Percentiles rank a stretch among this genome's conserved stretches.
phyloP scores from a whole-genome alignment of 1,140 invertebrate species.

The Drosophila eugracilis region DNA sequence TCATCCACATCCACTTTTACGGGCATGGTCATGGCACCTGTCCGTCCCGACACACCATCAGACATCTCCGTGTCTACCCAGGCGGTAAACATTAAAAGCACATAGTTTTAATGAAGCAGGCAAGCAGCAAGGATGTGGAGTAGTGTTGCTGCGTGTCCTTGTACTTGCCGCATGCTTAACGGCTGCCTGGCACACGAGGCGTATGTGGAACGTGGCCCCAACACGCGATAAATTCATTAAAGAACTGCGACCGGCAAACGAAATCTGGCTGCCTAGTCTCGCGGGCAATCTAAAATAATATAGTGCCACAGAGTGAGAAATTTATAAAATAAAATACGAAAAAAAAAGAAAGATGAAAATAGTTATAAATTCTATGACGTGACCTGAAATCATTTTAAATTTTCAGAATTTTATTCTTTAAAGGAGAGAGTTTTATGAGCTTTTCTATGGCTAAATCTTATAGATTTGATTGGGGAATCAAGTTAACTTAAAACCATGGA shows the following conservation, averaged over 20 bases:
- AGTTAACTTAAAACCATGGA: not conserved
- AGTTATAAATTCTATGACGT: not conserved
- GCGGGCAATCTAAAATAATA: constrained; percentile 74
- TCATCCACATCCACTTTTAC: constrained; percentile 19
- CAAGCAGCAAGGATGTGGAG: constrained; percentile 22
- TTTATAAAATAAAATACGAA: no score
- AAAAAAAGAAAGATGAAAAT: not conserved
- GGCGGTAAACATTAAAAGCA: constrained; percentile 71
- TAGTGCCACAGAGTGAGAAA: constrained; percentile 40
- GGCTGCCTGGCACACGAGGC: constrained; percentile 56
- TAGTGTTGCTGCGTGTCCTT: constrained; percentile 64
- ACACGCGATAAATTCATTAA: constrained; percentile 83
- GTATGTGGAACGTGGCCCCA: constrained; percentile 76
- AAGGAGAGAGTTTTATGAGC: not conserved
- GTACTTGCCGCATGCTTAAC: constrained; percentile 41
- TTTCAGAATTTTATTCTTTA: not conserved
- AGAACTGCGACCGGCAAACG: constrained; percentile 55
- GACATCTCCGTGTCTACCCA: constrained; percentile 60
- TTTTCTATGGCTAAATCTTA: not conserved
- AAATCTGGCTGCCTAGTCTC: constrained; percentile 77
- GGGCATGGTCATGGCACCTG: constrained; percentile 64
- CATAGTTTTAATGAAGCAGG: constrained; percentile 72
- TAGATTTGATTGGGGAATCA: no score
- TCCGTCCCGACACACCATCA: constrained; percentile 28
- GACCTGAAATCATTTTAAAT: not conserved